Conservation (phyloP, 2,113 vertebrate genomes). For the Cardinalis cardinalis region DNA sequence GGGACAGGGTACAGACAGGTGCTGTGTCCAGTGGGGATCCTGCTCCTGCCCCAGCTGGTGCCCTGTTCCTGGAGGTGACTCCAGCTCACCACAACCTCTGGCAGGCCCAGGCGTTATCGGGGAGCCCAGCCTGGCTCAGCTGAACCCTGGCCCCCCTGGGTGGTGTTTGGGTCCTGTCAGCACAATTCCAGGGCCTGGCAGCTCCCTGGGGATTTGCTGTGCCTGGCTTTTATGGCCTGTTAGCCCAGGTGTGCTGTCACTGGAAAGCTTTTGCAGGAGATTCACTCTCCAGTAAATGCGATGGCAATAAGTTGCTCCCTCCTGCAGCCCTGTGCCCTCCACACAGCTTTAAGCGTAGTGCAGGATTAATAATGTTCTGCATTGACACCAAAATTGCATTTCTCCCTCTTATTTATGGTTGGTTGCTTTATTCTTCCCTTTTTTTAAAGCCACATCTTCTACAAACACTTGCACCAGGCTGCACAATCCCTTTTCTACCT, state of each 20-base stretch:
- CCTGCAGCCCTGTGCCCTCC: neutral
- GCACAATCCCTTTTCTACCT: neutral
- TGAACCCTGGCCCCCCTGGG: neutral
- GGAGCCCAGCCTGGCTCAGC: neutral
- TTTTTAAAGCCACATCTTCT: neutral
- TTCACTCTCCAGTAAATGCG: neutral
- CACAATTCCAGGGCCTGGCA: neutral
- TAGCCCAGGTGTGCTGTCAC: neutral
- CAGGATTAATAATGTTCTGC: neutral
- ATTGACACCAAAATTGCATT: neutral
- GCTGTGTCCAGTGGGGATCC: accelerated
- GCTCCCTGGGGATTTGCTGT: accelerated
- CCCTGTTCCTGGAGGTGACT: accelerated
- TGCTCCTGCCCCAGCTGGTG: neutral
- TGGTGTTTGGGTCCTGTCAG: neutral
- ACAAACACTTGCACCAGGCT: neutral
- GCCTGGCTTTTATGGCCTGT: accelerated
- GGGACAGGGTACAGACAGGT: neutral
- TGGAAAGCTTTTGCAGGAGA: neutral
- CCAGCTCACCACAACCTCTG: neutral
- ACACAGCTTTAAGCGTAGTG: neutral
- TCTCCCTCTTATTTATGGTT: neutral
- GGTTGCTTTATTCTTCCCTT: neutral
- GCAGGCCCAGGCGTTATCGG: accelerated
- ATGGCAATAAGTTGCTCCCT: neutral